Evolutionary conservation across 2,113 vertebrate genomes (phyloP).

Genomic region (Mustela nigripes): DNA sequence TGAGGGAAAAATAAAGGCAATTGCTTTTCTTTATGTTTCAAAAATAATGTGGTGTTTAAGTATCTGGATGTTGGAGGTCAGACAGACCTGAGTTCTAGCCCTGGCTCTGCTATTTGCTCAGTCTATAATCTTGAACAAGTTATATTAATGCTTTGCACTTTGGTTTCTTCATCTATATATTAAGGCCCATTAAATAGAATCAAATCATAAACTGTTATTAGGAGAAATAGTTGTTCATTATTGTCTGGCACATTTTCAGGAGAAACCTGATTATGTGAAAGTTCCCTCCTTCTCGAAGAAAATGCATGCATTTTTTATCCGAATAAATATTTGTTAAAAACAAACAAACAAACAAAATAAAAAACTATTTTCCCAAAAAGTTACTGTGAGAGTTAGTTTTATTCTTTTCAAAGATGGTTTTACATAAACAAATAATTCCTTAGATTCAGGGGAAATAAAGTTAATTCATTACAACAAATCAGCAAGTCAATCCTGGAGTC

Average conservation of each 20-base stretch:
- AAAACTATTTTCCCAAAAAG: background rate
- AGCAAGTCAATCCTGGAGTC: background rate
- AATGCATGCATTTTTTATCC: background rate
- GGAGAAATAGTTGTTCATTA: slow-evolving; percentile 24
- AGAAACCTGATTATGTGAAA: slow-evolving; percentile 32
- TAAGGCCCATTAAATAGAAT: background rate
- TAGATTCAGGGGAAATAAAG: background rate
- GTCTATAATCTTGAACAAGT: background rate
- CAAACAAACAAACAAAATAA: no score
- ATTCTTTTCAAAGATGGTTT: background rate
- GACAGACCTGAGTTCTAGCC: background rate
- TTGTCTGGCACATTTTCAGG: slow-evolving; percentile 42
- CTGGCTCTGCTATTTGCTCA: background rate
- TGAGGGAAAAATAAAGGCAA: background rate
- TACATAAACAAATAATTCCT: slow-evolving; percentile 45
- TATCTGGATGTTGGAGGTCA: background rate
- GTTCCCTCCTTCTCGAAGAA: slow-evolving; percentile 23
- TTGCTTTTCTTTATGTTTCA: slow-evolving; percentile 14
- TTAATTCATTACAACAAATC: background rate
- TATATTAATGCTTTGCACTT: background rate
- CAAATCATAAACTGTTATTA: slow-evolving; percentile 35
- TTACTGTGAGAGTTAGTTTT: background rate
- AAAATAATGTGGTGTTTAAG: background rate
- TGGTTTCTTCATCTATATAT: slow-evolving; percentile 37
- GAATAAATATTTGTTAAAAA: slow-evolving; percentile 45